Percentiles rank a stretch among this genome's conserved stretches.
These are phyloP conservation scores for Taenaris catops DNA, from an alignment of 2,888 invertebrate genomes.

Conservation along the genomic window DNA sequence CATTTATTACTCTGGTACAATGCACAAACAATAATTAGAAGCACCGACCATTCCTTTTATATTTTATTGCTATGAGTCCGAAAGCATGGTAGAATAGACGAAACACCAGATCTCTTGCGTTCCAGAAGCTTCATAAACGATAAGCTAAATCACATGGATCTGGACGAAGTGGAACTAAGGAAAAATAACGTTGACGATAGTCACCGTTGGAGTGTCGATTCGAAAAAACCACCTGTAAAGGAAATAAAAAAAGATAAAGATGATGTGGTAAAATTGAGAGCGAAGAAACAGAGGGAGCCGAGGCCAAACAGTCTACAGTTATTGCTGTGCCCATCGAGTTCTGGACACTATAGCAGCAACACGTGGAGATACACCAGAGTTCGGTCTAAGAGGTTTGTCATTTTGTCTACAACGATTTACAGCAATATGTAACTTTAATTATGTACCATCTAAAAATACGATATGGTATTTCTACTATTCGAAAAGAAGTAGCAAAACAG, in stretches of 20 bases:
- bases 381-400: slow-evolving; percentile 61
- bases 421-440: no score
- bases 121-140: slow-evolving; percentile 56
- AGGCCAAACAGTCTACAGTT: slow-evolving; percentile 69
- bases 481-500: no score
- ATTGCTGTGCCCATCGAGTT: slow-evolving; percentile 62
- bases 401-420: no score
- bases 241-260: slow-evolving; percentile 47
- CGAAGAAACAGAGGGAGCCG: slow-evolving; percentile 61
- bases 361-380: slow-evolving; percentile 72
- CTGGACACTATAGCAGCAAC: slow-evolving; percentile 68
- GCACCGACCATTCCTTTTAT: no score
- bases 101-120: slow-evolving; percentile 56
- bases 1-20: no score
- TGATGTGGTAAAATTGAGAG: slow-evolving; percentile 58
- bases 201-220: slow-evolving; percentile 54
- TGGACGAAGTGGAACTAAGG: slow-evolving; percentile 34
- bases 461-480: no score
- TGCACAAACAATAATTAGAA: no score
- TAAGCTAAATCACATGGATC: slow-evolving; percentile 48
- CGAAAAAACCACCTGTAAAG: slow-evolving; percentile 56
- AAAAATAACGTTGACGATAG: slow-evolving; percentile 29
- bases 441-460: no score
- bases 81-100: slow-evolving; percentile 36
- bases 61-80: no score